A percentile compares a stretch with the other conserved stretches of the same genome.
These are phyloP conservation scores for Propsilocerus akamusi DNA, from an alignment of 1,140 invertebrate species.

Conservation along the genomic window DNA sequence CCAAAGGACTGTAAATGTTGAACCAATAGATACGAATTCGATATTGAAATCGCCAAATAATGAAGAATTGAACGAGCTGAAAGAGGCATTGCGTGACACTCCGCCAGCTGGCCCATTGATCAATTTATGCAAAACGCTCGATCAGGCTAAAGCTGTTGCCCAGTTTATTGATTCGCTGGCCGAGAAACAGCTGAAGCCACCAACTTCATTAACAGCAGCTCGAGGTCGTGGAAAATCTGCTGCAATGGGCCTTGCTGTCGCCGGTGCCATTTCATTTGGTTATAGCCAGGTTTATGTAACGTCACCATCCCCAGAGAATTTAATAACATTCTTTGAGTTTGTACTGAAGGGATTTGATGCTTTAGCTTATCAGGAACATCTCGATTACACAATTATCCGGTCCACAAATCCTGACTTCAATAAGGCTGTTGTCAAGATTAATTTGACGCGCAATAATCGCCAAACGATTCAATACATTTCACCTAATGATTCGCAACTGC, in stretches of 20 bases:
- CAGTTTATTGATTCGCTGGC: slow-evolving; percentile 92
- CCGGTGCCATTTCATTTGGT: slow-evolving; percentile 64
- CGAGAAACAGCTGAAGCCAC: slow-evolving; percentile 69
- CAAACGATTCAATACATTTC: slow-evolving; percentile 98
- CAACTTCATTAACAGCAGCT: slow-evolving; percentile 87
- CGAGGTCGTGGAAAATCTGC: slow-evolving; percentile 97
- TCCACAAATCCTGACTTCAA: slow-evolving; percentile 94
- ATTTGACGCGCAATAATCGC: slow-evolving; percentile 78
- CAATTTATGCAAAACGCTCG: slow-evolving; percentile 79
- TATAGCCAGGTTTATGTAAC: slow-evolving; percentile 98
- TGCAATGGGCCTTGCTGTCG: slow-evolving; percentile 85
- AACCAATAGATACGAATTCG: slow-evolving; percentile 36
- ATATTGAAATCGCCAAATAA: slow-evolving; percentile 25
- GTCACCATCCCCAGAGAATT: slow-evolving; percentile 94
- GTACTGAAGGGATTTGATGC: slow-evolving; percentile 92
- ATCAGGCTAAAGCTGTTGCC: slow-evolving; percentile 83
- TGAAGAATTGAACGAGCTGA: slow-evolving; percentile 44
- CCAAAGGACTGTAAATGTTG: slow-evolving; percentile 65
- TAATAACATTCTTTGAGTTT: slow-evolving; percentile 97
- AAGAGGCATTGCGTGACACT: slow-evolving; percentile 57
- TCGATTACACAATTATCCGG: slow-evolving; percentile 90
- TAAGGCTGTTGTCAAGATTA: slow-evolving; percentile 87
- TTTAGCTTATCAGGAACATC: slow-evolving; percentile 88
- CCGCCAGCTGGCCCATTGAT: slow-evolving; percentile 83
- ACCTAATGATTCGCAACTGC: slow-evolving; percentile 71